A percentile compares a stretch with the other conserved stretches of the same genome.
These are phyloP conservation scores for Rhinichthys osculus DNA, from an alignment of 2,797 vertebrate genomes.

Conservation along the genomic window DNA sequence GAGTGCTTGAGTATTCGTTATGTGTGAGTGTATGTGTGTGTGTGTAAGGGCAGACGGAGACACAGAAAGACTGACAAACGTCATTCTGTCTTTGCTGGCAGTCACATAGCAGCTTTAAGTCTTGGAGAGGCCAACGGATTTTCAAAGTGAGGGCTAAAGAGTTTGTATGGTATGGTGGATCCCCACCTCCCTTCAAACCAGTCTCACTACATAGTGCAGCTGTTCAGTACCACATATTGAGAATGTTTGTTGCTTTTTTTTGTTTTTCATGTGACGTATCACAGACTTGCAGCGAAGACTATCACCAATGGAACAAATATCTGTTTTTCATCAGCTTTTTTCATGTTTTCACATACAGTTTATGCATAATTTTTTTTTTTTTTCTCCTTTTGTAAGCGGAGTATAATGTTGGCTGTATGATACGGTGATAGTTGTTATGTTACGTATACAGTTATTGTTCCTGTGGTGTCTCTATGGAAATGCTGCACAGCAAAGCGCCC, in stretches of 20 bases:
- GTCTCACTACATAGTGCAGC: slow-evolving; percentile 57
- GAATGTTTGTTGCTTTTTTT: slow-evolving; percentile 51
- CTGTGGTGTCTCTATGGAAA: slow-evolving; percentile 53
- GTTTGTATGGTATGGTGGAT: slow-evolving; percentile 54
- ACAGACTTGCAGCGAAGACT: slow-evolving; percentile 74
- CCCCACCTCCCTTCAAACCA: slow-evolving; percentile 57
- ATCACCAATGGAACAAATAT: slow-evolving; percentile 80
- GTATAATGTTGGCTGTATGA: slow-evolving; percentile 41
- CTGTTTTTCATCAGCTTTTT: slow-evolving; percentile 36
- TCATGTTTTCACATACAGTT: slow-evolving; percentile 22
- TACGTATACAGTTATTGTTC: slow-evolving; percentile 58
- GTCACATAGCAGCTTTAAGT: slow-evolving; percentile 84
- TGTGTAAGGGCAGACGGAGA: slow-evolving; percentile 47
- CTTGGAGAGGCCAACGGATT: slow-evolving; percentile 71
- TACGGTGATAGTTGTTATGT: slow-evolving; percentile 20
- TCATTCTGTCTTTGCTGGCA: slow-evolving; percentile 78
- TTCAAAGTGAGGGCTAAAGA: slow-evolving; percentile 48
- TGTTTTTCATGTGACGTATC: slow-evolving; percentile 66
- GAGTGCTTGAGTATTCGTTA: slow-evolving; percentile 45
- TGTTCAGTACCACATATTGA: slow-evolving; percentile 61
- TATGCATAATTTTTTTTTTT: slow-evolving; percentile 57
- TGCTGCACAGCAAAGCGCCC: slow-evolving; percentile 60
- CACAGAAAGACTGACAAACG: slow-evolving; percentile 62
- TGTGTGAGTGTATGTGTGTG: slow-evolving; percentile 46
- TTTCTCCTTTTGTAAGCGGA: slow-evolving; percentile 32